Percentiles rank a stretch among this genome's conserved stretches.
These are phyloP conservation scores for Eospalax fontanierii DNA, from an alignment of 2,797 vertebrate genomes.

Conservation along the genomic window DNA sequence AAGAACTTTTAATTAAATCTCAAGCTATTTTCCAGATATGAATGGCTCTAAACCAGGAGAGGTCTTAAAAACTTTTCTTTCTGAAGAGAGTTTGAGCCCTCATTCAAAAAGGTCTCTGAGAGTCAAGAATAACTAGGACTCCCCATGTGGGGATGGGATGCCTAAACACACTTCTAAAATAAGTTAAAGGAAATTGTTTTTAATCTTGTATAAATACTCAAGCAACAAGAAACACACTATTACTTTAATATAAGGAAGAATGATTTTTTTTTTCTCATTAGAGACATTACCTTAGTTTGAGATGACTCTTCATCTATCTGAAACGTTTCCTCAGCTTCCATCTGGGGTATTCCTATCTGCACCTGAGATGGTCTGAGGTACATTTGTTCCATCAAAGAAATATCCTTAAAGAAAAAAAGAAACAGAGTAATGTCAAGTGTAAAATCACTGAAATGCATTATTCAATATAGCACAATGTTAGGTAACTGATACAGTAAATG, in stretches of 20 bases:
- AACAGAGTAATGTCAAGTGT: constrained; percentile 39
- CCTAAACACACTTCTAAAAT: constrained; percentile 24
- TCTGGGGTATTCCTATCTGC: not conserved
- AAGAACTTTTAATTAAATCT: constrained; percentile 36
- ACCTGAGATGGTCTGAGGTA: not conserved
- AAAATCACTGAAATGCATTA: constrained; percentile 48
- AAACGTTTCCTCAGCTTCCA: not conserved
- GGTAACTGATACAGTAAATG: not conserved
- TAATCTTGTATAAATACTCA: not conserved
- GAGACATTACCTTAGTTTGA: constrained; percentile 45
- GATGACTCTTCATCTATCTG: constrained; percentile 1
- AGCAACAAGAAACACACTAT: constrained; percentile 1
- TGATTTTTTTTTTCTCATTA: constrained; percentile 29
- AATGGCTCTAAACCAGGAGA: constrained; percentile 43
- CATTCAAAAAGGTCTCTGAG: not conserved
- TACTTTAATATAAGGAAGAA: not conserved
- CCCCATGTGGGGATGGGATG: not conserved
- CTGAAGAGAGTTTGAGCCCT: not conserved
- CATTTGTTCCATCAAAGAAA: constrained; percentile 65
- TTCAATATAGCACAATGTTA: constrained; percentile 41
- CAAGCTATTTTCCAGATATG: constrained; percentile 1
- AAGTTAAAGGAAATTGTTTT: not conserved
- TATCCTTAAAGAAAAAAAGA: constrained; percentile 74
- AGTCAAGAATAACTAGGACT: not conserved
- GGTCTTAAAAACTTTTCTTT: constrained; percentile 6